phyloP scores from a whole-genome alignment of 2,888 invertebrate genomes.

The Agrenia bidenticulata region DNA sequence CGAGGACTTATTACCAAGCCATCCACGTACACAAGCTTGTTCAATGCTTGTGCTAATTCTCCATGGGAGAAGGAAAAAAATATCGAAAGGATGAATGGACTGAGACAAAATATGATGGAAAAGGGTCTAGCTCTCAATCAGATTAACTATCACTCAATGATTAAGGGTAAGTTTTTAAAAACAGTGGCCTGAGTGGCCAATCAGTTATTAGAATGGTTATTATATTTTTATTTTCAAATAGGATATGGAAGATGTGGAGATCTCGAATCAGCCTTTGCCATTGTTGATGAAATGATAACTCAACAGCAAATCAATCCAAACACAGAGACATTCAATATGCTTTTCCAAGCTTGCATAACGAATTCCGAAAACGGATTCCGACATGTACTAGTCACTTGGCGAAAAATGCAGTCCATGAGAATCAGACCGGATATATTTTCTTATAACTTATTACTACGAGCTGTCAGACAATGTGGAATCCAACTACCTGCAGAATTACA shows the following conservation, averaged over 20 bases:
- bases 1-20: slow-evolving; percentile 67
- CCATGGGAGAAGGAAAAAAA: slow-evolving; percentile 68
- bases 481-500: slow-evolving; percentile 55
- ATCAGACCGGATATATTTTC: slow-evolving; percentile 70
- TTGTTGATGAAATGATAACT: slow-evolving; percentile 79
- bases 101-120: slow-evolving; percentile 69
- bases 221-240: slow-evolving; percentile 43
- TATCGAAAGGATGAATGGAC: slow-evolving; percentile 65
- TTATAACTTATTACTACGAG: slow-evolving; percentile 78
- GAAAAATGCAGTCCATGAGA: slow-evolving; percentile 69
- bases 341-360: slow-evolving; percentile 80
- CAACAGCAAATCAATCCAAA: slow-evolving; percentile 55
- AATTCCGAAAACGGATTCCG: slow-evolving; percentile 78
- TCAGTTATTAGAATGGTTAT: background rate
- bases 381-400: slow-evolving; percentile 80
- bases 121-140: slow-evolving; percentile 66
- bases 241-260: slow-evolving; percentile 84
- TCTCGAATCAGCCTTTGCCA: slow-evolving; percentile 70
- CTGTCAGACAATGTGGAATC: slow-evolving; percentile 77
- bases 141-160: slow-evolving; percentile 82
- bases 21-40: slow-evolving; percentile 78
- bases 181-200: no score
- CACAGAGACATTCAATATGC: slow-evolving; percentile 71
- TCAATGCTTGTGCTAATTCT: slow-evolving; percentile 84
- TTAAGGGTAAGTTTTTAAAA: no score